Base-by-base conservation (phyloP, 2,888 invertebrate genomes). In the Zygogramma bicolorata region DNA sequence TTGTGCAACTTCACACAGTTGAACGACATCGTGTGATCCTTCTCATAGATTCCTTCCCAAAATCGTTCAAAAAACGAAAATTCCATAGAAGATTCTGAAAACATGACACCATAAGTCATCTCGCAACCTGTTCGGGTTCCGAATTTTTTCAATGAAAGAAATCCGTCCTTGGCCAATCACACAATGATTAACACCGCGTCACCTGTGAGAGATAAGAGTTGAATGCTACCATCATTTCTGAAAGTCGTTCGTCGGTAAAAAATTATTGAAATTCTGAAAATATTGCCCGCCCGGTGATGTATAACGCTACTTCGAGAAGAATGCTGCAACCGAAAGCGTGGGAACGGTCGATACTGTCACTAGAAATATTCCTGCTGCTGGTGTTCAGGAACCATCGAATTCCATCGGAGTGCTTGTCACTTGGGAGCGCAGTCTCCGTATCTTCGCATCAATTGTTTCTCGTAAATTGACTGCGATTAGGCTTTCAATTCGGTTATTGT, bases 291-390 rank as follows among this genome's bases (percentile, higher is more conserved):
- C 73, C 78, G 74, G 81, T 81, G 82, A 83, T 83, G 80, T 83
- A 82, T 83, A 82, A 81, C 81, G 81, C 82, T 84, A 83, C 82
- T 79, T 79, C 79, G 57, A 71, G 79, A 70, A 76, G 72, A 77
- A 73, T 82, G 71, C 71, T 18, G 20, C 18, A 29, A 61, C 68
- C 70, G 69, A 57, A 73, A 90, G 89, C 85, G 90, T 89, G 87
- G 90, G 90, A 81, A 90, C 90, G 85, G 88, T 81, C 89, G 89
- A 85, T 90, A 90, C 86, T 90, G 90, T 85, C 85, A 85, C 85
- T 72, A 68, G 65, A 85, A 84, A 84, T 84, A 85, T 84, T 84
- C 83, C 79, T 81, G 81, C 80, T 82, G 81, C 80, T 82, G 81
- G 79, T 80, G 81, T 80, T 80, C 80, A 81, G 83, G 77, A 80